Evolutionary conservation across 2,888 invertebrate genomes (phyloP).

Genomic region (Metellina segmentata): DNA sequence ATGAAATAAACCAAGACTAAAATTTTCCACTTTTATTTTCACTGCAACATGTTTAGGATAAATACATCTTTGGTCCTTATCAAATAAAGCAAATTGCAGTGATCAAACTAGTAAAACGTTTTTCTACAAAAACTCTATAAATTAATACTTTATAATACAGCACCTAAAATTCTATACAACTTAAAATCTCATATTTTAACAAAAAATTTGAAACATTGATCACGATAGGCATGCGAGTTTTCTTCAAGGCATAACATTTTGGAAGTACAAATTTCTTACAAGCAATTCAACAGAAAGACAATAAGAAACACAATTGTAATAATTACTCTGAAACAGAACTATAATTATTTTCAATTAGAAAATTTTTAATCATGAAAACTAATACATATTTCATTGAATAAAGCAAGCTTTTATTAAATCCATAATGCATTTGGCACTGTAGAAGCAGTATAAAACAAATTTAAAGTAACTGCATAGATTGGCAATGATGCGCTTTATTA

Average conservation of each 20-base stretch:
- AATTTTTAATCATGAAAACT: neutral
- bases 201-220: slow-evolving; percentile 35
- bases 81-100: slow-evolving; percentile 62
- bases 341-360: neutral
- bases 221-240: slow-evolving; percentile 27
- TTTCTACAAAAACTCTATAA: slow-evolving; percentile 62
- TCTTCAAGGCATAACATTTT: neutral
- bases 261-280: neutral
- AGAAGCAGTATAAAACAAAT: slow-evolving; percentile 10
- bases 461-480: neutral
- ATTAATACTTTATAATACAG: slow-evolving; percentile 44
- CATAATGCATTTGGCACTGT: slow-evolving; percentile 35
- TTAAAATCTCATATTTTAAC: slow-evolving; percentile 22
- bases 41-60: slow-evolving; percentile 70
- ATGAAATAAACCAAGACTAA: slow-evolving; percentile 8
- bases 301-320: neutral
- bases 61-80: slow-evolving; percentile 74
- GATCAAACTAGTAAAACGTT: slow-evolving; percentile 41
- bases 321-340: slow-evolving; percentile 1
- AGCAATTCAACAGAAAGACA: neutral
- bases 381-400: neutral
- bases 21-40: slow-evolving; percentile 61
- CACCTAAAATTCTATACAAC: slow-evolving; percentile 56
- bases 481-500: neutral
- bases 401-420: neutral